Percentiles rank a stretch among this genome's conserved stretches.
Conservation (phyloP, 2,113 vertebrate genomes). For the Telmatochromis sp. region DNA sequence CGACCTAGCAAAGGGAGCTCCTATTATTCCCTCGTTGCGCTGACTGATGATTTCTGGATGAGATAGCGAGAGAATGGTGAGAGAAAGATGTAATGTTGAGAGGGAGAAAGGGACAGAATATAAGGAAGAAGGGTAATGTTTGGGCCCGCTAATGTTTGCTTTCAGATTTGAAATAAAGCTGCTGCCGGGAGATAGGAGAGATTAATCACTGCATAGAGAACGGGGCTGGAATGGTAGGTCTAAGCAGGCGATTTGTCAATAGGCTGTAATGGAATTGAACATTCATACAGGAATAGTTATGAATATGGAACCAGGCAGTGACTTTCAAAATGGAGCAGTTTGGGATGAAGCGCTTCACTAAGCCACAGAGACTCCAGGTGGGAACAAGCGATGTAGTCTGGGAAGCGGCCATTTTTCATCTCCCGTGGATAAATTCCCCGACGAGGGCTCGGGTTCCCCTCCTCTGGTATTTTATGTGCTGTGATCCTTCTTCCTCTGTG, state of each 20-base stretch:
- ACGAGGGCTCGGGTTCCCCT: not conserved
- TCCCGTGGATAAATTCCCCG: not conserved
- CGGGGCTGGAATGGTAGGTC: constrained; percentile 24
- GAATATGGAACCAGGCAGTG: constrained; percentile 46
- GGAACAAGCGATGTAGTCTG: constrained; percentile 19
- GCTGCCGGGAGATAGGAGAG: constrained; percentile 23
- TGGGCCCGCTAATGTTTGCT: constrained; percentile 53
- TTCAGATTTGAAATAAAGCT: constrained; percentile 62
- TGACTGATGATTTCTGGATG: constrained; percentile 59
- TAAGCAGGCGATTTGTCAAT: constrained; percentile 46
- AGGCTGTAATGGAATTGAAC: constrained; percentile 40
- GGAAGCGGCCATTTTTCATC: constrained; percentile 42
- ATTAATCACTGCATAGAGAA: constrained; percentile 45
- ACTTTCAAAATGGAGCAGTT: constrained; percentile 47
- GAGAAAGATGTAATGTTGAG: not conserved
- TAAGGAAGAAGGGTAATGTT: constrained; percentile 26
- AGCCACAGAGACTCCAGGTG: constrained; percentile 12
- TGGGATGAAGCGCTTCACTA: constrained; percentile 28
- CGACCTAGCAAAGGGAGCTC: constrained; percentile 41
- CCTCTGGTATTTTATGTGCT: constrained; percentile 7
- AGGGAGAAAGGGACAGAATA: constrained; percentile 23
- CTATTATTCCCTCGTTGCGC: constrained; percentile 58
- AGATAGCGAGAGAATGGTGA: constrained; percentile 11
- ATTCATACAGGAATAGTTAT: constrained; percentile 33
- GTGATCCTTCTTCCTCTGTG: constrained; percentile 13